Evolutionary conservation across 2,888 invertebrate genomes (phyloP), one percentile per base, ranked within the genome.

Genomic region (Cryptus viduatorius): DNA sequence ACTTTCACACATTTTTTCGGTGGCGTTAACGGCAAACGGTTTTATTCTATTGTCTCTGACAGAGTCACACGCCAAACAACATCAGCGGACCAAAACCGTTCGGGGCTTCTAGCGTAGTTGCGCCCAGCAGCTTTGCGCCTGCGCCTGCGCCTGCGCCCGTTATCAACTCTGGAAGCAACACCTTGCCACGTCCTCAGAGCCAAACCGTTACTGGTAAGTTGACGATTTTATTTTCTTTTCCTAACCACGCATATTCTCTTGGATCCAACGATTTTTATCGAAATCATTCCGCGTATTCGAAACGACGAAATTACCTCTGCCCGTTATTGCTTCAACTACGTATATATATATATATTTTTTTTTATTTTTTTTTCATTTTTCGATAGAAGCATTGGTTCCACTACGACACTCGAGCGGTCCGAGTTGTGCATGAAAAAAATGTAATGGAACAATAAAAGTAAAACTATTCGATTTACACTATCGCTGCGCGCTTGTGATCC

Each of bases 141-240:
- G 87, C 90, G 44, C 89, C 92, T 64, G 89, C 91, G 31, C 88
- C 92, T 4, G 87, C 90, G 44, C 89, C 92, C 64, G 84, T 89
- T 59, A 83, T 88, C 81, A 92, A 91, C 87, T 90, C 91, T 48
- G 92, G 90, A 78, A 92, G 87, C 88, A 93, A 88, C 89, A 92
- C 90, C 82, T 87, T 93, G 31, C 90, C 93, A 42, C 92, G 93
- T 83, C 90, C 91, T 14, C 92, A 91, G 89, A 93, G 90, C 88
- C 93, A 93, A 83, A 91, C 92, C 82, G 92, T 91, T 83, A 92
- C 93, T 89, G 93, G 94, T 94, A 90, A 93, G 93, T 92, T 67
- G 53, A 14, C 5, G 24, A 16, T 69, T 31, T 50, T 37, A 12
- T 14, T 4, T 67, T 53, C 56, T 79, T 59, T 79, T 76, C 67